phyloP scores from a whole-genome alignment of 1,140 invertebrate genomes.

The Drosophila repleta region DNA sequence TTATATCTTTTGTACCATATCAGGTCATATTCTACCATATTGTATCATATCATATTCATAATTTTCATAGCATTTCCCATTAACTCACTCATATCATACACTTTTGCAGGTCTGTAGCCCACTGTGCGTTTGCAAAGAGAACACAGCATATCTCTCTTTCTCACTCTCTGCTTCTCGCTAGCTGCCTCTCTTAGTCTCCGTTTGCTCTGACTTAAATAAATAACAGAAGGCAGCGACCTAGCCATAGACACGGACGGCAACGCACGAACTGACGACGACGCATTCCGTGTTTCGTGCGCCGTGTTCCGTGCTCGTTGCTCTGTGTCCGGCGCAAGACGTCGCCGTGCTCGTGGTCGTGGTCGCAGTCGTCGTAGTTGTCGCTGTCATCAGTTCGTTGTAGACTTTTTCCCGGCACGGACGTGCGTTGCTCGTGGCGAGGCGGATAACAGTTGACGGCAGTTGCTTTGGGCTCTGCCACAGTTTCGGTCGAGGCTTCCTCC shows the following conservation, averaged over 20 bases:
- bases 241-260: conserved; percentile 39
- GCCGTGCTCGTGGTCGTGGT: conserved; percentile 1
- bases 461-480: conserved; percentile 22
- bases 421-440: conserved; percentile 40
- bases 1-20: too few relatives aligned
- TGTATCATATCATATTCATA: too few relatives aligned
- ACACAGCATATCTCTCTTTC: not conserved
- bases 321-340: conserved; percentile 51
- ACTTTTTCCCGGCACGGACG: conserved; percentile 79
- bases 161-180: not conserved
- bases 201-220: conserved; percentile 36
- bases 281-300: conserved; percentile 31
- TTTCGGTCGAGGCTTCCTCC: conserved; percentile 47
- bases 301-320: conserved; percentile 37
- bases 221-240: conserved; percentile 32
- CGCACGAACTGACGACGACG: conserved; percentile 37
- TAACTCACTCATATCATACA: too few relatives aligned
- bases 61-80: too few relatives aligned
- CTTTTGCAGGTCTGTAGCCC: not conserved
- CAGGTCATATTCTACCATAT: too few relatives aligned
- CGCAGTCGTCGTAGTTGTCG: conserved; percentile 15
- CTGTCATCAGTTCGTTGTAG: conserved; percentile 72
- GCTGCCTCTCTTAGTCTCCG: not conserved
- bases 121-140: conserved; percentile 24
- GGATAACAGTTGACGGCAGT: conserved; percentile 31